Base-by-base conservation (phyloP, 2,888 invertebrate species). In the Fragum fragum region DNA sequence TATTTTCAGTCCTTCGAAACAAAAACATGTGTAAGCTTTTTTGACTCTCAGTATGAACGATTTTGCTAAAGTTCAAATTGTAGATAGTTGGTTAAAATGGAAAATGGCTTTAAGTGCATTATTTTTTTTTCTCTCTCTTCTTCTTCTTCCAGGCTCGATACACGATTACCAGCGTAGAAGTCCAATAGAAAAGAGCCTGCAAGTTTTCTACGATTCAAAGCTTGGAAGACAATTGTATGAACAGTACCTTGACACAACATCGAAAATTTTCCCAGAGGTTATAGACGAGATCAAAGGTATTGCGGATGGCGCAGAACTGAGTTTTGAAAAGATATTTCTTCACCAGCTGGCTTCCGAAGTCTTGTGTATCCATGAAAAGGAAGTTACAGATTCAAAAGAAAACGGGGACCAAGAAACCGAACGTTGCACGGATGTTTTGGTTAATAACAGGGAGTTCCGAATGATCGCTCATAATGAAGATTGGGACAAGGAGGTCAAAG, bases 221-320 rank as follows among this genome's bases (percentile, higher is more conserved):
- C 47, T 52, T 0, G 89, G 89, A 9, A 74, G 80, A 39, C 21
- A 78, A 5, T 42, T 74, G 29, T 88, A 77, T 61, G 78, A 81
- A n/a, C 72, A 73, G 14, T 82, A 73, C n/a, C 73, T 90, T 21
- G 79, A 77, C 39, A 68, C 79, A 16, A 73, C 79, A n/a, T 61
- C 81, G 57, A 76, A 75, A 61, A 53, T 73, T 42, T 89, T 82
- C 59, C 90, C 90, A 6, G 70, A 88, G 28, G 85, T 87, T 59
- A 57, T 90, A 16, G 73, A 78, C n/a, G 90, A 90, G 76, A 78
- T 89, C 42, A 66, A 84, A n/a, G 90, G 90, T 14, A 81, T 89
- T 61, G 83, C 90, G 1, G 87, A 89, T 29, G 90, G 89, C 5
- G 66, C 85, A 11, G 87, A 83, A 1, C 39, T 85, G 26, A 36